Evolutionary conservation across 1,140 invertebrate genomes (phyloP).

Genomic region (Eumeta japonica): DNA sequence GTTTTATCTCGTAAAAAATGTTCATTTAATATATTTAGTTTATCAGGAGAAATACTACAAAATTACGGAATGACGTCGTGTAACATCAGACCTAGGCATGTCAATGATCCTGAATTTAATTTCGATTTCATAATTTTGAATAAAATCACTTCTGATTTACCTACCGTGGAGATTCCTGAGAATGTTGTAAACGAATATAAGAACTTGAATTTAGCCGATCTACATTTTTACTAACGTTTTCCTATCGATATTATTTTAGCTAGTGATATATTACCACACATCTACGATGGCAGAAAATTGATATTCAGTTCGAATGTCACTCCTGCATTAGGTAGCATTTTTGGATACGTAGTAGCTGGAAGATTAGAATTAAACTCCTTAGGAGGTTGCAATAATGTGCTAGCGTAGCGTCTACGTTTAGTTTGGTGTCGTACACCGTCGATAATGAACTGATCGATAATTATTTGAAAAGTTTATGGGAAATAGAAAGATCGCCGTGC

Average conservation of each 20-base stretch:
- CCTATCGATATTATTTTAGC: background rate
- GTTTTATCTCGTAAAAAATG: background rate
- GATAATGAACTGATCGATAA: background rate
- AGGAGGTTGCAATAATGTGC: background rate
- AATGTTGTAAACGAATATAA: background rate
- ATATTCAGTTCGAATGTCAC: background rate
- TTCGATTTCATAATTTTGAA: background rate
- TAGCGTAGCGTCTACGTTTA: background rate
- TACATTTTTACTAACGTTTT: background rate
- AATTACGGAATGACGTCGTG: background rate
- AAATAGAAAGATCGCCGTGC: background rate
- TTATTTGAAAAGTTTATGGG: background rate
- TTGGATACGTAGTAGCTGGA: background rate
- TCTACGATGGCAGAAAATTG: background rate
- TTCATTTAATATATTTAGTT: background rate
- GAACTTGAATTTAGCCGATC: background rate
- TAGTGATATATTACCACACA: background rate
- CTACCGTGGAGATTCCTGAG: background rate
- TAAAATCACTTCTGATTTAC: background rate
- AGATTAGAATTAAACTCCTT: slow-evolving; percentile 1
- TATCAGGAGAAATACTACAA: background rate
- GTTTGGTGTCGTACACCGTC: background rate
- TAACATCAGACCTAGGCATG: background rate
- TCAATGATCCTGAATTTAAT: background rate
- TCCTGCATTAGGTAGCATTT: background rate